Evolutionary conservation across 2,888 invertebrate genomes (phyloP), one percentile per base, ranked within the genome.

Genomic region (Leucoptera coffeella): DNA sequence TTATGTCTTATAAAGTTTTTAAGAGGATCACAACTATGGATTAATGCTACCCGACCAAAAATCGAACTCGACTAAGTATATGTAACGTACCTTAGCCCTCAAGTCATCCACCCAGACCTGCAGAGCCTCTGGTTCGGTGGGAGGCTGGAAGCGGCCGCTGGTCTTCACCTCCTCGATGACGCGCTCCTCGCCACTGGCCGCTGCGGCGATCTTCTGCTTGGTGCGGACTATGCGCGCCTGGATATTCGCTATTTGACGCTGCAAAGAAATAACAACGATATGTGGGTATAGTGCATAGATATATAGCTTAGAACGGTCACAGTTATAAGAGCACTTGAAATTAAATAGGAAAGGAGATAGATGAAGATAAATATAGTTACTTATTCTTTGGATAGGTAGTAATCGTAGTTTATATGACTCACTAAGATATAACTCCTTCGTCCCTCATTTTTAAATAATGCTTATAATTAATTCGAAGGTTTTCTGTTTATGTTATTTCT

Each of bases 171-270:
- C 21, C 12, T 31, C 32, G 53, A 58, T 51, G 32, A 53, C 74
- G 12, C 44, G 30, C 12, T 44, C 44, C 26, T 82, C 83, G 29
- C 80, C 84, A 2, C 75, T 71, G 2, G 77, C 76, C 34, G 80
- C 80, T 1, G 80, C 78, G 1, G 78, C 74, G 33, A 86, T 86
- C 40, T 85, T 84, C 39, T 83, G 82, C 41, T 81, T 80, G 2
- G 78, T 86, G 49, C 80, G 82, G 44, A 89, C 87, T 37, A 89
- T 84, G 36, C 80, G 79, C 27, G 71, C 55, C 42, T 84, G 81
- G 17, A 88, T 55, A 33, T 76, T 77, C 31, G 75, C 64, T 37
- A 90, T 82, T 53, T 71, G 71, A 26, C 60, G 52, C 71, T 71
- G 43, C 3, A 36, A 34, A 17, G 6, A 7, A 17, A 7, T 7